phyloP scores from a whole-genome alignment of 2,888 invertebrate species.

The Drosophila robusta region DNA sequence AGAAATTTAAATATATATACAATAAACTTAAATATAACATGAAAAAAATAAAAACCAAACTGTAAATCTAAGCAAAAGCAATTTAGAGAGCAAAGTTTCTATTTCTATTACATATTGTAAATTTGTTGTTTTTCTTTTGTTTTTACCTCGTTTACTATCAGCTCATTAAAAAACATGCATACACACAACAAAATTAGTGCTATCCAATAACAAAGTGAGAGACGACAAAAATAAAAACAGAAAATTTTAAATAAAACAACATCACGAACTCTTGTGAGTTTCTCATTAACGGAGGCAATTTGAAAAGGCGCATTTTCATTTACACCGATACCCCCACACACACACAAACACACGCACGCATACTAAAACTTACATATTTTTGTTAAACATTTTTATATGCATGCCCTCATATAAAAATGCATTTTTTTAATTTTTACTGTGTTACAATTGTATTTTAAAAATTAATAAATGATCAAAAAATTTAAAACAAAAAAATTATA shows the following conservation, averaged over 20 bases:
- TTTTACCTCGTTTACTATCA: conserved; percentile 18
- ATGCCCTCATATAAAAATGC: conserved; percentile 50
- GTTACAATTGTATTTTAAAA: conserved; percentile 68
- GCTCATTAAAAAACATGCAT: conserved; percentile 22
- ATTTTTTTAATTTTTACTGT: conserved; percentile 70
- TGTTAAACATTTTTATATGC: conserved; percentile 64
- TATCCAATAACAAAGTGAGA: conserved; percentile 47
- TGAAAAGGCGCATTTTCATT: conserved; percentile 39
- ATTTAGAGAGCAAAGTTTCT: conserved; percentile 56
- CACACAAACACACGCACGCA: conserved; percentile 17
- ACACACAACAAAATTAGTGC: conserved; percentile 29
- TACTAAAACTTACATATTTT: conserved; percentile 41
- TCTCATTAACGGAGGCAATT: conserved; percentile 29
- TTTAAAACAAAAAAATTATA: conserved; percentile 24
- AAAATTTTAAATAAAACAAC: conserved; percentile 19
- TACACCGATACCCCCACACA: conserved; percentile 20
- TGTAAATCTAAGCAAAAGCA: conserved; percentile 58
- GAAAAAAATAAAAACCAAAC: conserved; percentile 37
- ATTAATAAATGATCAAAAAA: conserved; percentile 48
- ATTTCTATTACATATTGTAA: conserved; percentile 54
- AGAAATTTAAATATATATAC: conserved; percentile 30
- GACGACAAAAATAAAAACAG: conserved; percentile 7
- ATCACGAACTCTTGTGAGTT: conserved; percentile 42
- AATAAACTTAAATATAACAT: conserved; percentile 30
- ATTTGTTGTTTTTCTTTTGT: conserved; percentile 40